These are phyloP conservation scores for Hetaerina titia DNA, from an alignment of 2,888 invertebrate species.

Conservation along the genomic window DNA sequence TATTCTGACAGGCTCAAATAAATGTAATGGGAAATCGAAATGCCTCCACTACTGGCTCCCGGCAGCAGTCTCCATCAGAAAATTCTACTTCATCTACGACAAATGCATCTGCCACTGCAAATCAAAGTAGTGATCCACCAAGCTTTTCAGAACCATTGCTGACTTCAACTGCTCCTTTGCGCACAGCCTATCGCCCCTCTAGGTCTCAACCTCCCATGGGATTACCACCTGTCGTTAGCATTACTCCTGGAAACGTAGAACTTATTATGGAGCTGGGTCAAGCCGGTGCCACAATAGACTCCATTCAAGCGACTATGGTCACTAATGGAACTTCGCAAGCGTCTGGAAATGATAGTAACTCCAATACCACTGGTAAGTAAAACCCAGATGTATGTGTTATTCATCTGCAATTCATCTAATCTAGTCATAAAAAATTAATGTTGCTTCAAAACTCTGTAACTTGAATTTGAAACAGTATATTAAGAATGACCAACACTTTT, in stretches of 20 bases:
- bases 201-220: slow-evolving; percentile 58
- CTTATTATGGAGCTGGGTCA: slow-evolving; percentile 81
- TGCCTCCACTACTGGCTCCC: slow-evolving; percentile 69
- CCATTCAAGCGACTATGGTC: slow-evolving; percentile 76
- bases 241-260: slow-evolving; percentile 78
- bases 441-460: too few species aligned
- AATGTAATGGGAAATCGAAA: slow-evolving; percentile 71
- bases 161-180: slow-evolving; percentile 71
- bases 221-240: slow-evolving; percentile 72
- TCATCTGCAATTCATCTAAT: not conserved
- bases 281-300: slow-evolving; percentile 77
- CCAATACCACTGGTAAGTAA: slow-evolving; percentile 72
- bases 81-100: slow-evolving; percentile 69
- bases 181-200: slow-evolving; percentile 70
- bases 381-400: slow-evolving; percentile 69
- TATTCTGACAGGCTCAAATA: slow-evolving; percentile 73
- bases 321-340: slow-evolving; percentile 68
- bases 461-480: not conserved
- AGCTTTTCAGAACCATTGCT: slow-evolving; percentile 72
- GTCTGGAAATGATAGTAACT: slow-evolving; percentile 70
- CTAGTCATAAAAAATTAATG: not conserved
- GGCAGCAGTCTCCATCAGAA: slow-evolving; percentile 65
- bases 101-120: slow-evolving; percentile 68
- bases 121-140: slow-evolving; percentile 69
- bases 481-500: not conserved